These are phyloP conservation scores for Aspidapion aeneum DNA, from an alignment of 2,888 invertebrate genomes.

Conservation along the genomic window DNA sequence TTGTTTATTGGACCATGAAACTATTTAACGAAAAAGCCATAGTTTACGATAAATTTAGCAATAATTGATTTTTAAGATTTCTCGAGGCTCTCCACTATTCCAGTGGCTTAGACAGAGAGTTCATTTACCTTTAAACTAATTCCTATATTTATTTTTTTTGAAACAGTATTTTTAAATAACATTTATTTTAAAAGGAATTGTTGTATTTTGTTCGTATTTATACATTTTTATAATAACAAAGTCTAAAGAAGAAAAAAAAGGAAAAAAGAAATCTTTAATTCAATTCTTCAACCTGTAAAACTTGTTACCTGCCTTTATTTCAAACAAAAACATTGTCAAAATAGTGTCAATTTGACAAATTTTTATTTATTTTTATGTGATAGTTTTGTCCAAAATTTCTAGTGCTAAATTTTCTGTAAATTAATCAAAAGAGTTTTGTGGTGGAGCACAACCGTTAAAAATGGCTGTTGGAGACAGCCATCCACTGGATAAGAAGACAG, in stretches of 20 bases:
- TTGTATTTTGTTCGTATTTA: too few relatives aligned
- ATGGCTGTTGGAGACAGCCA: neutral
- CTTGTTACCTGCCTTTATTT: too few relatives aligned
- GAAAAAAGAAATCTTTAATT: too few relatives aligned
- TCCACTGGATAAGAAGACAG: neutral
- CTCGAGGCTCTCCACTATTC: slow-evolving; percentile 25
- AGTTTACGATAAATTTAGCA: slow-evolving; percentile 17
- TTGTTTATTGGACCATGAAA: slow-evolving; percentile 76
- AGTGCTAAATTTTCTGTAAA: slow-evolving; percentile 17
- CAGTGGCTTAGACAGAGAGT: neutral
- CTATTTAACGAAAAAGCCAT: slow-evolving; percentile 33
- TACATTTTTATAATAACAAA: too few relatives aligned
- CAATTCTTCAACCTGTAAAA: too few relatives aligned
- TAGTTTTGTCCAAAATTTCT: slow-evolving; percentile 19
- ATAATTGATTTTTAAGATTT: slow-evolving; percentile 26
- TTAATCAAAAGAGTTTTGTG: neutral
- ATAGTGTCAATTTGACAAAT: slow-evolving; percentile 6
- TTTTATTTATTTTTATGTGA: neutral
- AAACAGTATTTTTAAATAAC: too few relatives aligned
- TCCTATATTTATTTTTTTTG: too few relatives aligned
- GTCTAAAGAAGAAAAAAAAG: too few relatives aligned
- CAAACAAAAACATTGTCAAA: slow-evolving; percentile 5
- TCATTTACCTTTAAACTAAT: too few relatives aligned
- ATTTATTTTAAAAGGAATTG: too few relatives aligned
- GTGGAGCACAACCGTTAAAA: neutral